Evolutionary conservation across 2,888 invertebrate species (phyloP), one percentile per base, ranked within the genome.

Genomic region (Agrochola macilenta): DNA sequence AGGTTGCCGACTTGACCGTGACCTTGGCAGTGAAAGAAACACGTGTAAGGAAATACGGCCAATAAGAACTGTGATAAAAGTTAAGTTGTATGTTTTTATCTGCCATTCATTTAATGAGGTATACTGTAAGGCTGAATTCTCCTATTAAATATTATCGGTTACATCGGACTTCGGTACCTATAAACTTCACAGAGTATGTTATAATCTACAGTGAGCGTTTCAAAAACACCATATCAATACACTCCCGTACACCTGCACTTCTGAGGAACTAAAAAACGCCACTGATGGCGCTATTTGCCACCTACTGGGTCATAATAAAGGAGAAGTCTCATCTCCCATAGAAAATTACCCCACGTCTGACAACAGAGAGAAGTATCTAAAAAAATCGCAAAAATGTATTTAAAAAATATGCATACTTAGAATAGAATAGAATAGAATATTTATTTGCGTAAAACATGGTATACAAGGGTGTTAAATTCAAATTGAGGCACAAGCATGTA

Each of bases 1-100:
- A 43, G 43, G 43, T 12, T 46, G 12, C 12, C 46, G 20, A 43
- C 39, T 52, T 66, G 58, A 30, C 46, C 46, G 14, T 14, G 12
- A 14, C 76, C 84, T 80, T 84, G 81, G 52, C 66, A 54, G 3
- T 83, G 58, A 78, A 58, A 49, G 12, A 46, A 66, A 61, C 26
- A 20, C 8, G 57, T 66, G 26, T 20, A n/a, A 1, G 26, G 2
- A 11, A 54, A 12, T 3, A 20, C 9, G 60, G 63, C 66, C 66
- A 71, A 81, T 69, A 70, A 26, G 0, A 39, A 69, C 1, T 65
- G 54, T 26, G 30, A 46, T 4, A 69, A 69, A 58, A 46, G 1
- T 8, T 8, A 77, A 30, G 23, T 69, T 39, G 49, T 17, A 30
- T 14, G 12, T 54, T 68, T 75, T 63, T 26, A 11, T 43, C 20